Evolutionary conservation across 2,113 vertebrate species (phyloP).

Genomic region (Phalacrocorax aristotelis): DNA sequence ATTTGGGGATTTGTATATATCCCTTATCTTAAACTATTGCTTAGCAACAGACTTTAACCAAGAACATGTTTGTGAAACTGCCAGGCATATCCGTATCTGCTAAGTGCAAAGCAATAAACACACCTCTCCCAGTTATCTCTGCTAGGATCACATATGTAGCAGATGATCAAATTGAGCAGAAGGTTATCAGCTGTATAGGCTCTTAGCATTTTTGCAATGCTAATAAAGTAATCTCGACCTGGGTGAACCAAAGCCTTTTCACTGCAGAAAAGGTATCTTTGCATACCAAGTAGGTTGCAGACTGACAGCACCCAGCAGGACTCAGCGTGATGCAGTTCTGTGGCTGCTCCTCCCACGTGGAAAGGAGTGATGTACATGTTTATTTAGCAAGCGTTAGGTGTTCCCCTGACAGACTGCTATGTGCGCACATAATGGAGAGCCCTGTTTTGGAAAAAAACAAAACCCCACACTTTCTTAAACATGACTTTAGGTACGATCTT

Average conservation of each 20-base stretch:
- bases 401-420: background rate
- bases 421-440: background rate
- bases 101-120: conserved; percentile 29
- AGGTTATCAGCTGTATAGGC: background rate
- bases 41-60: conserved; percentile 57
- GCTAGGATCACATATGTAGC: background rate
- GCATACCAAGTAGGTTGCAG: conserved; percentile 20
- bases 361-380: background rate
- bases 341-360: conserved; percentile 3
- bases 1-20: background rate
- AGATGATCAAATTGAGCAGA: background rate
- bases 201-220: background rate
- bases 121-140: conserved; percentile 11
- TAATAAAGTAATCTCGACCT: background rate
- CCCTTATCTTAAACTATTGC: conserved; percentile 31
- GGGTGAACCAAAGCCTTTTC: conserved; percentile 5
- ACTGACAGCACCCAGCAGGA: background rate
- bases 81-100: background rate
- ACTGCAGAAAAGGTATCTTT: conserved; percentile 7
- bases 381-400: background rate
- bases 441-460: background rate
- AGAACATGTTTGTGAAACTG: conserved; percentile 28
- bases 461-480: background rate
- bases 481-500: background rate
- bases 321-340: background rate